Base-by-base conservation (phyloP, 2,797 vertebrate species). In the Molossus alvarezi region DNA sequence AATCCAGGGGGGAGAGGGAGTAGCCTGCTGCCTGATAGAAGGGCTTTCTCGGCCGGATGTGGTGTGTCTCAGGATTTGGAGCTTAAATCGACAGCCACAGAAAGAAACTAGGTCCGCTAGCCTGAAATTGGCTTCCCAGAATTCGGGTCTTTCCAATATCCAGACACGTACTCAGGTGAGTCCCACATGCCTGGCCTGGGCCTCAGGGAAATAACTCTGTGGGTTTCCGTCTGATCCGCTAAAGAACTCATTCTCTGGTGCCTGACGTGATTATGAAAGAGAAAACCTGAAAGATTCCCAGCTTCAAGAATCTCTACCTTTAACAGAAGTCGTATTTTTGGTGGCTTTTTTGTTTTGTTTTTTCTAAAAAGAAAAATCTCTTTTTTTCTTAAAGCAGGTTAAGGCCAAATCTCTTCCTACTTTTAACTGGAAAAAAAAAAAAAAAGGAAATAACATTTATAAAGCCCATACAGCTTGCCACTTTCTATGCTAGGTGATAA, bases 91-190 rank as follows among this genome's bases (percentile, higher is more conserved):
- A 29, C 14, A 55, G 17, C 55, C 77, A 25, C 55, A 85, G 55
- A 73, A 87, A 60, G 41, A 83, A 64, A 69, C 27, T 48, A 4
- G 9, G 29, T 67, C 20, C 8, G 6, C 0, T 5, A 1, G 6
- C 88, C 57, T 85, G 48, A 92, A 84, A 41, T 65, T 72, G 88
- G 48, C 45, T 76, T 72, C 60, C 72, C 25, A 25, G 23, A 86
- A 88, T 41, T 25, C 73, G 83, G 20, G 8, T 60, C 57, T 93
- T 95, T 95, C 33, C 55, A 72, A 83, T 85, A 88, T 58, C 89
- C 21, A 67, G 67, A 62, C 79, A 45, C 7, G 18, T 58, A 90
- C 55, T 80, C 33, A 1, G 0, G 12, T 45, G 64, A 57, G 23
- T 80, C 79, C 21, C 71, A 11, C 14, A 3, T 21, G 20, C 71